Evolutionary conservation across 2,888 invertebrate species (phyloP).

Genomic region (Proisotoma minuta): DNA sequence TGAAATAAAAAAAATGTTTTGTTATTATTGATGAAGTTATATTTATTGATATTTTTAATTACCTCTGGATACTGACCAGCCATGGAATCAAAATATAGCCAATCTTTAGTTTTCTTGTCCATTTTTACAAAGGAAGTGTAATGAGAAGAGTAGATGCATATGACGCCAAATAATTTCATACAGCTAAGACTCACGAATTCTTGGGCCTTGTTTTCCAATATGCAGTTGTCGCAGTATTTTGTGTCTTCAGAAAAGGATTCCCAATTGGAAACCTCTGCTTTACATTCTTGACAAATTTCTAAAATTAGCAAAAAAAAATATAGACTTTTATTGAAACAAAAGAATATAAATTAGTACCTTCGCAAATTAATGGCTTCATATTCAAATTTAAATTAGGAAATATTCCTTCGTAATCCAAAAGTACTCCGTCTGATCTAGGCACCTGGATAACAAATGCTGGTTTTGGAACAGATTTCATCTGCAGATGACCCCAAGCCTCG

Average conservation of each 20-base stretch:
- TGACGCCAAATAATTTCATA: constrained; percentile 20
- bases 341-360: no score
- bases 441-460: constrained; percentile 20
- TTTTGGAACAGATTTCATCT: constrained; percentile 9
- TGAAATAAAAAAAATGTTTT: no score
- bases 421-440: constrained; percentile 11
- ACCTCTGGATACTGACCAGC: constrained; percentile 5
- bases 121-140: constrained; percentile 14
- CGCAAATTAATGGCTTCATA: no score
- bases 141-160: constrained; percentile 17
- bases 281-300: background rate
- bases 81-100: constrained; percentile 21
- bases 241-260: no score
- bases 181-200: background rate
- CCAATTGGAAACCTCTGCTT: no score
- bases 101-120: background rate
- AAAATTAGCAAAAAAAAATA: background rate
- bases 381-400: constrained; percentile 10
- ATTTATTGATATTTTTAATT: background rate
- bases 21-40: background rate
- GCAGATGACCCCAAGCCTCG: constrained; percentile 3
- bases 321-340: background rate
- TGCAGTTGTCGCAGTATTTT: background rate
- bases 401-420: constrained; percentile 14
- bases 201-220: background rate